Percentiles rank a stretch among this genome's conserved stretches.
Conservation (phyloP, 2,888 invertebrate species). For the Acleris cristana region DNA sequence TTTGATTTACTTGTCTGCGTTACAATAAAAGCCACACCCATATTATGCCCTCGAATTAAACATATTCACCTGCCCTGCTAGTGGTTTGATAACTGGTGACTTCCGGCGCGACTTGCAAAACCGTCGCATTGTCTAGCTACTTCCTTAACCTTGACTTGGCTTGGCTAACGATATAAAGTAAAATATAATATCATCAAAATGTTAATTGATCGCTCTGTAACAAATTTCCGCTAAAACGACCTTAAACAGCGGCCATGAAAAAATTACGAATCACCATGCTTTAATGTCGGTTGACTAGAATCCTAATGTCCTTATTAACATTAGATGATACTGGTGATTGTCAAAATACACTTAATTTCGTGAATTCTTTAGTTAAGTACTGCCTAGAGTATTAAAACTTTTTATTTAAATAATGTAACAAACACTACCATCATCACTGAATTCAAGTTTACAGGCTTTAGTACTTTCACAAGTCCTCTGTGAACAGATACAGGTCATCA, state of each 20-base stretch:
- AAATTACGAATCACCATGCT: constrained; percentile 29
- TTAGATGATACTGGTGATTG: background rate
- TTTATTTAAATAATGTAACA: too few species aligned
- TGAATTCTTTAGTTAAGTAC: too few species aligned
- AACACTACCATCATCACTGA: background rate
- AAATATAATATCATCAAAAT: constrained; percentile 34
- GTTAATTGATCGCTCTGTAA: constrained; percentile 18
- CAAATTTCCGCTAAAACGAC: constrained; percentile 30
- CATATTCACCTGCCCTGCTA: constrained; percentile 45
- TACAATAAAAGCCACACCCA: constrained; percentile 24
- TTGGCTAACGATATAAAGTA: constrained; percentile 23
- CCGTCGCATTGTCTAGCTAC: constrained; percentile 62
- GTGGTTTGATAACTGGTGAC: constrained; percentile 59
- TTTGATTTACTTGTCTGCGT: background rate
- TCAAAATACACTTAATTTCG: background rate
- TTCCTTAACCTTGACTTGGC: constrained; percentile 66
- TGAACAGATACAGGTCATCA: constrained; percentile 29
- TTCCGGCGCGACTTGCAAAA: constrained; percentile 66
- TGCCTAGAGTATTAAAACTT: too few species aligned
- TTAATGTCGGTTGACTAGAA: constrained; percentile 20
- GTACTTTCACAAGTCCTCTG: constrained; percentile 10
- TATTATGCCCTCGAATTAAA: constrained; percentile 40
- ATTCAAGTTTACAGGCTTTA: constrained; percentile 4
- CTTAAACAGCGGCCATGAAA: constrained; percentile 31
- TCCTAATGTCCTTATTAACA: constrained; percentile 30